These are phyloP conservation scores for cattle (Bos taurus) DNA, from an alignment of 2,113 vertebrate species.

Conservation along the genomic window ARS-UCD2.0 NC_037357.1:110890501-110891000, in stretches of 20 bases:
- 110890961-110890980: neutral
- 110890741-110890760: neutral
- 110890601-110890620: neutral
- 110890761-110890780: neutral
- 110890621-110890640: neutral
- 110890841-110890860: neutral
- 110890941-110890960: neutral
- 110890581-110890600: neutral
- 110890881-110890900: neutral
- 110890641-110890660: neutral
- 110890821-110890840: neutral
- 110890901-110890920: neutral
- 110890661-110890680: neutral
- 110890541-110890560: neutral
- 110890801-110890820: neutral
- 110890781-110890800: neutral
- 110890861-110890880: neutral
- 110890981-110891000: neutral
- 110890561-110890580: neutral
- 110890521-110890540: neutral
- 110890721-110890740: neutral
- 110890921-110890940: neutral
- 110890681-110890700: neutral
- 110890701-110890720: neutral
- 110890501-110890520: neutral